Conservation (phyloP, 2,797 vertebrate species). For the Lepidocolaptes lacrymiger region DNA sequence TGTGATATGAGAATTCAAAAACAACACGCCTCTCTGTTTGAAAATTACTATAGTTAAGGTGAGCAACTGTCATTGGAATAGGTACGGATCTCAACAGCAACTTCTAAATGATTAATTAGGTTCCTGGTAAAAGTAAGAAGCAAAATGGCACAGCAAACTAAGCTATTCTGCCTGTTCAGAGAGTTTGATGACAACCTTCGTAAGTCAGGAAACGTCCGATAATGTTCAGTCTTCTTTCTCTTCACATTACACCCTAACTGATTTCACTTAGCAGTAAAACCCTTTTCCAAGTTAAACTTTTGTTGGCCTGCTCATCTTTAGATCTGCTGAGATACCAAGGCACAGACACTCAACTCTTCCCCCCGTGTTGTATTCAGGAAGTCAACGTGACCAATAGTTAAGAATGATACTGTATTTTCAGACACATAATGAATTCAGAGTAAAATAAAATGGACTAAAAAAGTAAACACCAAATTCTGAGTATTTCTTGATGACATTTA, state of each 20-base stretch:
- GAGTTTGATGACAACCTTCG: not conserved
- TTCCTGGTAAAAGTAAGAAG: not conserved
- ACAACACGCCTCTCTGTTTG: not conserved
- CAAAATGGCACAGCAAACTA: not conserved
- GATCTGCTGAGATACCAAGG: not conserved
- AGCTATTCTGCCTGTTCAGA: not conserved
- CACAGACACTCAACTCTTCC: not conserved
- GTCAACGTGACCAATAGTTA: rapidly evolving
- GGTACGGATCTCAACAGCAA: not conserved
- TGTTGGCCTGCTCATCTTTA: not conserved
- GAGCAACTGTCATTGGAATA: not conserved
- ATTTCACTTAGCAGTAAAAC: not conserved
- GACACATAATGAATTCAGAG: not conserved
- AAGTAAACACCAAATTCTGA: not conserved
- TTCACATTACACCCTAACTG: not conserved
- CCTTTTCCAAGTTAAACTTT: not conserved
- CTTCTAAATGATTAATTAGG: not conserved
- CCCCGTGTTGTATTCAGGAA: not conserved
- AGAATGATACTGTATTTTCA: not conserved
- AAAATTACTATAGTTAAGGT: not conserved
- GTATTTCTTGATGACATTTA: not conserved
- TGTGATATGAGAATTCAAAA: not conserved
- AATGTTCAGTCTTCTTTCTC: not conserved
- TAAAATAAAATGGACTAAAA: not conserved
- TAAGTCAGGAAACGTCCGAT: not conserved